Conservation (phyloP, 2,113 vertebrate species). For the Python bivittatus region DNA sequence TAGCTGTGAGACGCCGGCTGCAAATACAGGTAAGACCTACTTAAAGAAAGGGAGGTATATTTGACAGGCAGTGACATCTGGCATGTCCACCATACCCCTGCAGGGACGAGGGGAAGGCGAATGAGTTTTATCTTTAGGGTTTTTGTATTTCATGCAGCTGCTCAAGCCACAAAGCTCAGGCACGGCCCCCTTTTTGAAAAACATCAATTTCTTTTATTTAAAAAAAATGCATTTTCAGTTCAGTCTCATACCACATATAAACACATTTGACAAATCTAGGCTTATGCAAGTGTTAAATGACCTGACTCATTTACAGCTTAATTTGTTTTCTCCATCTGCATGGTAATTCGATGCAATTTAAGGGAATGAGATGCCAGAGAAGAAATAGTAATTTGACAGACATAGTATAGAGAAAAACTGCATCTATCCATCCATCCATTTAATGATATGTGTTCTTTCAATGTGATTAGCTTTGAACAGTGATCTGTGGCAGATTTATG, state of each 20-base stretch:
- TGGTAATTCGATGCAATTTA: not conserved
- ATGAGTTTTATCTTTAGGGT: not conserved
- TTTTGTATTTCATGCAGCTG: not conserved
- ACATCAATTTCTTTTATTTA: not conserved
- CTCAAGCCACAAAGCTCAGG: not conserved
- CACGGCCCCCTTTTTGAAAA: not conserved
- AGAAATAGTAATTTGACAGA: not conserved
- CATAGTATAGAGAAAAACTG: not conserved
- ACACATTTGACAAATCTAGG: not conserved
- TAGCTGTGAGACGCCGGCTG: not conserved
- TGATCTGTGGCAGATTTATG: not conserved
- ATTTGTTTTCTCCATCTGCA: not conserved
- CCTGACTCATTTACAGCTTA: not conserved
- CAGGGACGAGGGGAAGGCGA: not conserved
- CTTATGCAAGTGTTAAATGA: not conserved
- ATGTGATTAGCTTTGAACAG: not conserved
- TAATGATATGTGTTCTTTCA: not conserved
- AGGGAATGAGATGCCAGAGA: not conserved
- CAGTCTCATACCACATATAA: not conserved
- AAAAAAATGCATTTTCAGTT: not conserved
- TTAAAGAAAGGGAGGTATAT: not conserved
- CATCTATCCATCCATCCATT: not conserved
- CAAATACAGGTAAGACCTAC: not conserved
- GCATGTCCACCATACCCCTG: not conserved
- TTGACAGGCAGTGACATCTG: not conserved